phyloP scores from a whole-genome alignment of 1,140 invertebrate genomes.

The Apocrypta bakeri region DNA sequence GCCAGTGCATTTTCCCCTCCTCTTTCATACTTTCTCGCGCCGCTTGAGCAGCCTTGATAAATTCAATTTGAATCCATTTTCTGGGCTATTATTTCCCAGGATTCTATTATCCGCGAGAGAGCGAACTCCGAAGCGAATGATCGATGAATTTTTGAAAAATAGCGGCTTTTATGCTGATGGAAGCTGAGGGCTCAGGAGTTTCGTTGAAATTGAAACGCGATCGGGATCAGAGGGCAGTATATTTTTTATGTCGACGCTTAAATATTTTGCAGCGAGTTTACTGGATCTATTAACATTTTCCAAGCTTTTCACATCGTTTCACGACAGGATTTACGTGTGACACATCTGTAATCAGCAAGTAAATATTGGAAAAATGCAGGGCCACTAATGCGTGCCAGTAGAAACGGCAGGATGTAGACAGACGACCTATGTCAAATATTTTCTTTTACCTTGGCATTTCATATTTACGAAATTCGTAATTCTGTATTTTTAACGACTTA shows the following conservation, averaged over 20 bases:
- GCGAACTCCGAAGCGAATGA: conserved; percentile 29
- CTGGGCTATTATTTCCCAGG: conserved; percentile 30
- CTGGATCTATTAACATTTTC: too few relatives aligned
- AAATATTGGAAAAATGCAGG: too few relatives aligned
- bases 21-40: not conserved
- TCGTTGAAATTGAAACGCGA: not conserved
- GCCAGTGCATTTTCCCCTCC: not conserved
- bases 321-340: too few relatives aligned
- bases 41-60: not conserved
- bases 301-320: too few relatives aligned
- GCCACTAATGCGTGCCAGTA: too few relatives aligned
- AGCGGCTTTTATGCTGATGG: not conserved
- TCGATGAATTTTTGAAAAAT: conserved; percentile 49
- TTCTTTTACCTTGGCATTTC: too few relatives aligned
- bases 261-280: too few relatives aligned
- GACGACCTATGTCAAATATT: too few relatives aligned
- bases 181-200: not conserved
- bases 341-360: too few relatives aligned
- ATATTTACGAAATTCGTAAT: too few relatives aligned
- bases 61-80: conserved; percentile 47
- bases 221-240: not conserved
- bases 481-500: too few relatives aligned
- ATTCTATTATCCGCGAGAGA: conserved; percentile 46
- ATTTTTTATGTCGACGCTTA: not conserved
- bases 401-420: too few relatives aligned